Base-by-base conservation (phyloP, 2,888 invertebrate species). In the Aspidapion aeneum region DNA sequence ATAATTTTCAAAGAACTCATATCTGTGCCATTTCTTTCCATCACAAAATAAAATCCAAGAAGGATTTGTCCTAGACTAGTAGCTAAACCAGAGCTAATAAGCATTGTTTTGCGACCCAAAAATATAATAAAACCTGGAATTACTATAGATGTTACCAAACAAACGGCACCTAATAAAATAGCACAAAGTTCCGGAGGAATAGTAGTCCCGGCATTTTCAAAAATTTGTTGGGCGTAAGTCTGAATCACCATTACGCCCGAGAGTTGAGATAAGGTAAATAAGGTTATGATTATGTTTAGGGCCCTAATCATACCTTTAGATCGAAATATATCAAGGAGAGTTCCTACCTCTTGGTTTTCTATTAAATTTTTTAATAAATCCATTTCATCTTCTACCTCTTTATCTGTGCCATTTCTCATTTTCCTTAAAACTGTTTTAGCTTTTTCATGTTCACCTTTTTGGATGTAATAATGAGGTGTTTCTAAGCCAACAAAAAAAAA, bases 401-500 rank as follows among this genome's bases (percentile, higher is more conserved):
- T 80, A 1, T 80, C 76, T 0, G 85, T 83, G 63, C 84, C 83
- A 0, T 88, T 86, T 1, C 94, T 84, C 16, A 95, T 81, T 69
- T 83, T 87, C 49, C 85, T 81, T 66, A 95, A 78, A 2, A 90
- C 82, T 0, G 81, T 77, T 0, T 86, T 79, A 0, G 94, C 94
- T 0, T 87, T 85, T 0, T 84, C 80, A 0, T 78, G 78, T 60
- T 83, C 79, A 49, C 87, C 85, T 77, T 86, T 84, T 21, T 80
- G 79, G 0, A 91, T 78, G 49, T 87, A 81, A 71, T 86, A 90
- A 64, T 89, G 86, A 0, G 96, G 96, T 0, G 91, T 89, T 74
- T 96, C 96, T 0, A 94, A 93, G 83, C 93, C 88, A 68, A 88
- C 86, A 72, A 88, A 83, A 77, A 90, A 87, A 72, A 91, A 89